Percentiles rank a stretch among this genome's conserved stretches.
phyloP scores from a whole-genome alignment of 2,888 invertebrate genomes.

The Mamestra brassicae region DNA sequence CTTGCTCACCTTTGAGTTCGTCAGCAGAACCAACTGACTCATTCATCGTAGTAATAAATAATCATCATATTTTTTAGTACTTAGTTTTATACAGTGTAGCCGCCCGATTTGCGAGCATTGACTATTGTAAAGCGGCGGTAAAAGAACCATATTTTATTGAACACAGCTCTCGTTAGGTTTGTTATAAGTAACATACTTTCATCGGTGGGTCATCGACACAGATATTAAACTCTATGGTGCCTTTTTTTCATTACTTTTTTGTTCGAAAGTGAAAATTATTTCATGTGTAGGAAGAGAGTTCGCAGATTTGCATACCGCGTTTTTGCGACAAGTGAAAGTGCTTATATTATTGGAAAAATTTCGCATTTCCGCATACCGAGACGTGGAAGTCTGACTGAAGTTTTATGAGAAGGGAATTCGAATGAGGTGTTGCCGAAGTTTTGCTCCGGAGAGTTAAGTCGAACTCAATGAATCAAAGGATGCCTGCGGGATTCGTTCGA shows the following conservation, averaged over 20 bases:
- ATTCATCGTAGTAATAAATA: constrained; percentile 78
- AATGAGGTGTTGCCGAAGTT: constrained; percentile 39
- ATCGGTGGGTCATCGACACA: constrained; percentile 78
- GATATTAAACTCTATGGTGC: constrained; percentile 72
- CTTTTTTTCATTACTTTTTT: constrained; percentile 73
- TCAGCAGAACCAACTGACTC: constrained; percentile 70
- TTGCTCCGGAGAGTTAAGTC: constrained; percentile 3
- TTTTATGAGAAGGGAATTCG: constrained; percentile 39
- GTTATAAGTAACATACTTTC: constrained; percentile 74
- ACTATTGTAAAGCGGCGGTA: constrained; percentile 61
- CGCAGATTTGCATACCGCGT: constrained; percentile 56
- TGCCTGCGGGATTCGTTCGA: constrained; percentile 12
- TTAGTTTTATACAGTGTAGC: constrained; percentile 65
- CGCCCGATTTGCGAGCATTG: constrained; percentile 52
- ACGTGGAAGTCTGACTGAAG: constrained; percentile 34
- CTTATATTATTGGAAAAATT: constrained; percentile 56
- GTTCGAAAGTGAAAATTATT: constrained; percentile 80
- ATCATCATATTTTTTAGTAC: constrained; percentile 73
- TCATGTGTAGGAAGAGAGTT: constrained; percentile 60
- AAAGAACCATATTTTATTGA: constrained; percentile 72
- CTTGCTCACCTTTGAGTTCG: constrained; percentile 60
- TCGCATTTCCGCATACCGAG: constrained; percentile 47
- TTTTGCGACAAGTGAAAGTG: constrained; percentile 69
- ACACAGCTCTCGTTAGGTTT: constrained; percentile 52
- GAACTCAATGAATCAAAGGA: constrained; percentile 8